Evolutionary conservation across 2,888 invertebrate genomes (phyloP).

Genomic region (Heliconius cydno): DNA sequence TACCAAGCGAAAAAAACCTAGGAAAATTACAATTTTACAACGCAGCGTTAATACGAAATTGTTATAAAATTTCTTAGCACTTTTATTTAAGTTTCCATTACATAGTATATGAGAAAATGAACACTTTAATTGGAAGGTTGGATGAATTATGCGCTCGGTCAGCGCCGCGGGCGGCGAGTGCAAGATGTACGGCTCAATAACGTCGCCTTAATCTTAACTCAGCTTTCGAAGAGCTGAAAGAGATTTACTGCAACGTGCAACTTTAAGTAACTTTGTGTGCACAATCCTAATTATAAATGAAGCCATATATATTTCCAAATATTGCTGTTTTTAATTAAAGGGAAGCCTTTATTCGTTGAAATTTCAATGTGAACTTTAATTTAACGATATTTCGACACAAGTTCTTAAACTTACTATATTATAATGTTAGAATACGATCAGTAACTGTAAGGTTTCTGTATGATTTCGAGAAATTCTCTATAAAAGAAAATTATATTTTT

Average conservation of each 20-base stretch:
- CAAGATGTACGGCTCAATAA: conserved; percentile 75
- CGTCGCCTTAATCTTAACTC: conserved; percentile 67
- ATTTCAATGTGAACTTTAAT: neutral
- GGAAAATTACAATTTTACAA: conserved; percentile 2
- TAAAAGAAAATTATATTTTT: neutral
- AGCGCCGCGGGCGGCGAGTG: conserved; percentile 43
- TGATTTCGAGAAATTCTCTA: neutral
- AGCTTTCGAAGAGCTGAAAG: conserved; percentile 58
- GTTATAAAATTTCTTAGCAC: conserved; percentile 10
- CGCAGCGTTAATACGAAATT: neutral
- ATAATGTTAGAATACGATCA: neutral
- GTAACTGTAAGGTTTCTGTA: neutral
- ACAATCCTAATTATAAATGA: conserved; percentile 20
- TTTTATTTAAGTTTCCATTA: conserved; percentile 23
- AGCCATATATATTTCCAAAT: neutral
- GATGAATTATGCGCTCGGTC: conserved; percentile 48
- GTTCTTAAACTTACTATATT: neutral
- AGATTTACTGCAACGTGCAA: conserved; percentile 66
- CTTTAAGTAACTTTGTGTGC: conserved; percentile 51
- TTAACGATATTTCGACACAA: neutral
- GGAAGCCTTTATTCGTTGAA: neutral
- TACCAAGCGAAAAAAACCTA: neutral
- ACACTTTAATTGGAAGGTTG: conserved; percentile 38
- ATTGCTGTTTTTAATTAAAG: neutral
- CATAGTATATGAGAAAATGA: conserved; percentile 28